phyloP scores from a whole-genome alignment of 2,888 invertebrate species.

The Choristoneura rosaceana region DNA sequence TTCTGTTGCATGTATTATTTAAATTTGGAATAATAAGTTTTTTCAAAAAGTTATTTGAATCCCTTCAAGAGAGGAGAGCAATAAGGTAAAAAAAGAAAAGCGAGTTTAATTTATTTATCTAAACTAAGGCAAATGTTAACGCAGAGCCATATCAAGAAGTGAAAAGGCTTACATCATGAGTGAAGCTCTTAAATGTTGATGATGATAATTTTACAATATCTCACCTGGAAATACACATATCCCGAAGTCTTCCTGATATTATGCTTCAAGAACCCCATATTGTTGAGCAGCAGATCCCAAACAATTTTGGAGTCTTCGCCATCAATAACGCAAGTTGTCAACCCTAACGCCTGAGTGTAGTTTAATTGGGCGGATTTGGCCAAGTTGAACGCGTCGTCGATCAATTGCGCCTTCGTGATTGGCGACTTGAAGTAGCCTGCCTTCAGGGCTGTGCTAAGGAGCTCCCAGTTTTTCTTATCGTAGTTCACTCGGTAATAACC shows the following conservation, averaged over 20 bases:
- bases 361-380: conserved; percentile 85
- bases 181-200: no score
- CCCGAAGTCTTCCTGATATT: conserved; percentile 76
- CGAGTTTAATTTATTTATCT: no score
- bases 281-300: conserved; percentile 87
- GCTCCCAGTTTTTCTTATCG: conserved; percentile 85
- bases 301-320: conserved; percentile 88
- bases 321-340: conserved; percentile 86
- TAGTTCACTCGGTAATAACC: conserved; percentile 88
- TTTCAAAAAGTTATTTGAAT: no score
- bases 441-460: conserved; percentile 78
- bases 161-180: no score
- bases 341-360: conserved; percentile 86
- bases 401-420: conserved; percentile 88
- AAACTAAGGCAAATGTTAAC: no score
- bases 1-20: no score
- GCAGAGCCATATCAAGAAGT: no score
- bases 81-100: no score
- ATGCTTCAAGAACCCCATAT: conserved; percentile 80
- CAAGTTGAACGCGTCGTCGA: conserved; percentile 90
- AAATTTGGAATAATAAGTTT: no score
- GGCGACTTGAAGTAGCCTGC: conserved; percentile 83
- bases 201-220: neutral
- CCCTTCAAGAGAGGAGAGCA: no score
- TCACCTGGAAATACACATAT: conserved; percentile 21